Percentiles rank a stretch among this genome's conserved stretches.
These are phyloP conservation scores for Orthosia gracilis DNA, from an alignment of 2,888 invertebrate species.

Conservation along the genomic window DNA sequence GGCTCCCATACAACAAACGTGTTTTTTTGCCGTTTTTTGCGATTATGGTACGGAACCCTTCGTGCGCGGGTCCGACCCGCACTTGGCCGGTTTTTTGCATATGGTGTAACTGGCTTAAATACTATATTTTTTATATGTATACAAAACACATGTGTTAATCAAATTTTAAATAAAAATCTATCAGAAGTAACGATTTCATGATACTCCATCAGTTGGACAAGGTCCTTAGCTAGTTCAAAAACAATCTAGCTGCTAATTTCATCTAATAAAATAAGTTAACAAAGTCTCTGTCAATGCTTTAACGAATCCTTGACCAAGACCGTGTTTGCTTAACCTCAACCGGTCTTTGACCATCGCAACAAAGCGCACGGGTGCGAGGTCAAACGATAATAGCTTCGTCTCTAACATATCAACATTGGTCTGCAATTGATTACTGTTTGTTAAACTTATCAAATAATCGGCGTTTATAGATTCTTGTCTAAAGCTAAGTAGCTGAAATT, in stretches of 20 bases:
- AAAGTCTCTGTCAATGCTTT: not conserved
- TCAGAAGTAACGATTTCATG: too few species aligned
- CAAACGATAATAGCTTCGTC: conserved; percentile 24
- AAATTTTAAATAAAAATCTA: not conserved
- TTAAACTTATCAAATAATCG: not conserved
- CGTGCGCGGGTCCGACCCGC: too few species aligned
- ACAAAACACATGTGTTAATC: not conserved
- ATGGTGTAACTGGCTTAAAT: not conserved
- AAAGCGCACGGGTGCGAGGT: conserved; percentile 11
- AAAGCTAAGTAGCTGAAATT: too few species aligned
- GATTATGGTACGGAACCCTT: too few species aligned
- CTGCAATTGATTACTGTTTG: not conserved
- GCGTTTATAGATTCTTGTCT: not conserved
- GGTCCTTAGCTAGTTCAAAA: not conserved
- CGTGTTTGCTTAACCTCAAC: conserved; percentile 8
- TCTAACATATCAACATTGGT: not conserved
- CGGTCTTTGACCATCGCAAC: conserved; percentile 19
- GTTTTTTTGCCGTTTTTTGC: too few species aligned
- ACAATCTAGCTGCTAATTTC: not conserved
- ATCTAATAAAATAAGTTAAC: conserved; percentile 6
- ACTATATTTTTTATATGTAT: not conserved
- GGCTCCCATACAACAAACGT: too few species aligned
- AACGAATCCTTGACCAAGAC: conserved; percentile 27
- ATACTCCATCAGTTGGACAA: not conserved
- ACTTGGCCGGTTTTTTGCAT: too few species aligned